Base-by-base conservation (phyloP, 2,888 invertebrate species). In the Microctonus brassicae region DNA sequence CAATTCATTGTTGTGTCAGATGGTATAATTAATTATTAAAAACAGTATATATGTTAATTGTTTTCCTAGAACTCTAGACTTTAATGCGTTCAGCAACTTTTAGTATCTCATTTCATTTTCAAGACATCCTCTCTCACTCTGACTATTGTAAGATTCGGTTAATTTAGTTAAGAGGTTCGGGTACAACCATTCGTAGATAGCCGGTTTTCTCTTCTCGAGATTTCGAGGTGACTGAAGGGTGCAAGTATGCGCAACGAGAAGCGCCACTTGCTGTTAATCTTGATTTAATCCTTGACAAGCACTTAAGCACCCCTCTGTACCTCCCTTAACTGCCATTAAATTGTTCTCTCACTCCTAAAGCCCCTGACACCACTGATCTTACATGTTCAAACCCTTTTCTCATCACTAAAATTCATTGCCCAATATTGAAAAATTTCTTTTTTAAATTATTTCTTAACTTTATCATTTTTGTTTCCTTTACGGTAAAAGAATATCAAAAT, bases 241-340 rank as follows among this genome's bases (percentile, higher is more conserved):
- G 55, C 75, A 66, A 70, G 73, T 65, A 47, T 71, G 24, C 73
- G 80, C 79, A 75, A 78, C 78, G 78, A 75, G 82, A 80, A 78
- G 76, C 76, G 79, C 85, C 85, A 85, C 85, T 84, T 81, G 80
- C 83, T 80, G 85, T 86, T 86, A 86, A 86, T 86, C 86, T 86
- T 85, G 84, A 86, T 86, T 86, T 85, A 86, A 86, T 86, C 86
- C 86, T 84, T 85, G 86, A 86, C 85, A 86, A 86, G 86, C 85
- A 83, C 86, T 86, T 85, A 83, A 86, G 83, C 80, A 80, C 42
- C 42, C 62, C 34, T 42, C 20, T 22, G 2, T 29, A 39, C 60
- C 47, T 82, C 81, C 80, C 82, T 83, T 83, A 84, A 86, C 84
- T 82, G 81, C 83, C 82, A 82, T 81, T 83, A 84, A 84, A 84